A percentile compares a stretch with the other conserved stretches of the same genome.
phyloP scores from a whole-genome alignment of 2,113 vertebrate species.

The Sciurus niger region DNA sequence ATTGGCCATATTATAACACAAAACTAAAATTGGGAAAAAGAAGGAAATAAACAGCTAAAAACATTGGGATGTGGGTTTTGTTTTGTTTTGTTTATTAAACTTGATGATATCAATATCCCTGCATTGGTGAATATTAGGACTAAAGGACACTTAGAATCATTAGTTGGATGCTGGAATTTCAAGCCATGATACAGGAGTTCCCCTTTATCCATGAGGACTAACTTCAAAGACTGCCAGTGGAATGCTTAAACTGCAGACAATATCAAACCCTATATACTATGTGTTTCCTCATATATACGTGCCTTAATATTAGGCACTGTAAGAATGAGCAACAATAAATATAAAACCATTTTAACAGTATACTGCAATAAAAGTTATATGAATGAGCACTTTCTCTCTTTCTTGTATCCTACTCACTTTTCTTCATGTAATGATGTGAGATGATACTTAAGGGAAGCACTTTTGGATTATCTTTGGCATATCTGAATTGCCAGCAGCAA shows the following conservation, averaged over 20 bases:
- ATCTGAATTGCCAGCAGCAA: not conserved
- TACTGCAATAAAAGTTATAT: not conserved
- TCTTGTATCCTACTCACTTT: not conserved
- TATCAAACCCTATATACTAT: not conserved
- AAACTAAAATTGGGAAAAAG: slow-evolving; percentile 19
- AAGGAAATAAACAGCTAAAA: slow-evolving; percentile 24
- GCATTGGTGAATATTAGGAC: not conserved
- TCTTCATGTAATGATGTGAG: not conserved
- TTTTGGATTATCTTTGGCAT: not conserved
- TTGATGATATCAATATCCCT: not conserved
- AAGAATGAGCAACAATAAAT: not conserved
- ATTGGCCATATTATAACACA: not conserved
- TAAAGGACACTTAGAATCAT: not conserved
- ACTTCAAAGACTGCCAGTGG: not conserved
- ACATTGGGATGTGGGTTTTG: not conserved
- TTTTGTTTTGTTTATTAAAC: not conserved
- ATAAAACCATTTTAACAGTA: not conserved
- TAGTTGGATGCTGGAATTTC: slow-evolving; percentile 25
- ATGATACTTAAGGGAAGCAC: not conserved
- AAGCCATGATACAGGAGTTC: not conserved
- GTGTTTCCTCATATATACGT: not conserved
- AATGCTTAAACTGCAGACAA: not conserved
- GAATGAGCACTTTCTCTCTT: not conserved
- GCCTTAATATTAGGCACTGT: not conserved
- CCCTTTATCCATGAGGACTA: not conserved